Evolutionary conservation across 1,140 invertebrate species (phyloP).

Genomic region (Aphelinus certus): DNA sequence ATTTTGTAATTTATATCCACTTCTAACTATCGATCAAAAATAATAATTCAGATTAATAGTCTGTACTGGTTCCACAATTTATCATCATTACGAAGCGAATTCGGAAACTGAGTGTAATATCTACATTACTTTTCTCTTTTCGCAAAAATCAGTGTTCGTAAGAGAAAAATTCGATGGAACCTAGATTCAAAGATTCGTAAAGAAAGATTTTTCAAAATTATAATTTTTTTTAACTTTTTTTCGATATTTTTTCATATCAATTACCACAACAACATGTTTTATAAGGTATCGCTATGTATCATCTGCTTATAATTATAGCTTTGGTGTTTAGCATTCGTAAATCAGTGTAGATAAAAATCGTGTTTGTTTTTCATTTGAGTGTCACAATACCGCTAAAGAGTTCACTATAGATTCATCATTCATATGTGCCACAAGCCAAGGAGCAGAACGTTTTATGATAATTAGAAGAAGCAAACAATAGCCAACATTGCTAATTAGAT

Average conservation of each 20-base stretch:
- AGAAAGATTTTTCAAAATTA: slow-evolving; percentile 8
- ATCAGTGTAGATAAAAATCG: slow-evolving; percentile 19
- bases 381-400: slow-evolving; percentile 8
- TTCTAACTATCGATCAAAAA: too few relatives aligned
- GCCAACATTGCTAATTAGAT: slow-evolving; percentile 4
- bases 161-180: not conserved
- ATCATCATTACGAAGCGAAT: too few relatives aligned
- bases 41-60: too few relatives aligned
- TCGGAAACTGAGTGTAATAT: too few relatives aligned
- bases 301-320: slow-evolving; percentile 20
- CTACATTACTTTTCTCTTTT: not conserved
- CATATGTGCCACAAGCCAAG: not conserved
- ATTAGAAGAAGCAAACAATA: not conserved
- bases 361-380: not conserved
- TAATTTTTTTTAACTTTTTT: slow-evolving; percentile 4
- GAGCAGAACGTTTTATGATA: not conserved
- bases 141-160: not conserved
- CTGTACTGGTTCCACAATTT: too few relatives aligned
- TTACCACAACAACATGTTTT: slow-evolving; percentile 24
- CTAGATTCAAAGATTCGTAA: not conserved
- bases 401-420: not conserved
- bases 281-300: slow-evolving; percentile 2
- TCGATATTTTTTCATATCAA: slow-evolving; percentile 6
- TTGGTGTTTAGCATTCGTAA: slow-evolving; percentile 26
- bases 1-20: too few relatives aligned